These are phyloP conservation scores for Molossus alvarezi DNA, from an alignment of 2,797 vertebrate genomes.

Conservation along the genomic window DNA sequence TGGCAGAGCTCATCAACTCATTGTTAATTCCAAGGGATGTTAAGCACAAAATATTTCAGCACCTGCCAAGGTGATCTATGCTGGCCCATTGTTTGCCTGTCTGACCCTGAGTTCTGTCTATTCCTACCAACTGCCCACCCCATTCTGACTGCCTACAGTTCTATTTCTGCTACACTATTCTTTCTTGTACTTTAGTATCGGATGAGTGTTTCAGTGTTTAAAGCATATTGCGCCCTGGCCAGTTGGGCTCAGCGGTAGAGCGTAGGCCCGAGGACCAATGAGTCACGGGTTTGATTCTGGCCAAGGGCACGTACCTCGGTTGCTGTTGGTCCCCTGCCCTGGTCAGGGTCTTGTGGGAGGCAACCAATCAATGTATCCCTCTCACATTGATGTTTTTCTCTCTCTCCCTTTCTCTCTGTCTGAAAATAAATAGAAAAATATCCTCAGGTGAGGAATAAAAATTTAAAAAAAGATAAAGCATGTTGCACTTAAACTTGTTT, in stretches of 20 bases:
- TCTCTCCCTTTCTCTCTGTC: too few species aligned
- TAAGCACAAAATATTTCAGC: background rate
- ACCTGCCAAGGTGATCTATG: background rate
- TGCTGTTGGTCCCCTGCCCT: too few species aligned
- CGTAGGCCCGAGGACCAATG: too few species aligned
- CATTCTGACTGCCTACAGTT: background rate
- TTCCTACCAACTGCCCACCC: background rate
- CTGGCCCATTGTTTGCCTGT: background rate
- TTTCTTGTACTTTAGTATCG: background rate
- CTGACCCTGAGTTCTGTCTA: background rate
- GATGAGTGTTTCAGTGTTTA: background rate
- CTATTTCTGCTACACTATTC: background rate
- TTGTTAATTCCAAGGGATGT: background rate
- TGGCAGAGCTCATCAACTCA: background rate
- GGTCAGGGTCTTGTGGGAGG: too few species aligned
- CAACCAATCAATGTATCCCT: too few species aligned
- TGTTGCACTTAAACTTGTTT: background rate
- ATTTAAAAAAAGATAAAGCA: background rate
- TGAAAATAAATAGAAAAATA: too few species aligned
- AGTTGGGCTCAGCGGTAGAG: too few species aligned
- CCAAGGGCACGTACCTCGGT: too few species aligned
- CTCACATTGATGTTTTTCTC: too few species aligned
- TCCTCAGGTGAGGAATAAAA: too few species aligned
- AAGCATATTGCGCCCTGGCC: background rate
- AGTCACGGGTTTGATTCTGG: too few species aligned